phyloP scores from a whole-genome alignment of 2,888 invertebrate genomes.

The Drosophila meridionalis region DNA sequence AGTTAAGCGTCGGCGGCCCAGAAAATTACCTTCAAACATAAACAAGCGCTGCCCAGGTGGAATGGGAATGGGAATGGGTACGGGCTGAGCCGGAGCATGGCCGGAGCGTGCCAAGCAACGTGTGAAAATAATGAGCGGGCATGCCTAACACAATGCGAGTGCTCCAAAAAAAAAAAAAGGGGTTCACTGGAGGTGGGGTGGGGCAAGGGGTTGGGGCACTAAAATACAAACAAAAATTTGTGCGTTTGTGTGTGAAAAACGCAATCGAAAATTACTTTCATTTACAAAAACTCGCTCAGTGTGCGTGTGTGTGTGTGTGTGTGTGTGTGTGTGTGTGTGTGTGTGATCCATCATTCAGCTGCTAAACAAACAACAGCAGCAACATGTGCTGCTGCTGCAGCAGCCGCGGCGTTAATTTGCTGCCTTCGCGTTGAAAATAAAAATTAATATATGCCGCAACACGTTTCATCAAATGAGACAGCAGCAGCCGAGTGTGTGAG shows the following conservation, averaged over 20 bases:
- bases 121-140: conserved; percentile 78
- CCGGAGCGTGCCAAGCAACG: conserved; percentile 65
- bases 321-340: conserved; percentile 15
- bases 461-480: conserved; percentile 61
- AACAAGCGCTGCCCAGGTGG: conserved; percentile 46
- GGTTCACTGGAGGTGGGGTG: conserved; percentile 11
- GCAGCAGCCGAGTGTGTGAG: not conserved
- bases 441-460: conserved; percentile 80
- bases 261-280: conserved; percentile 63
- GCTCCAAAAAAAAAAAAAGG: conserved; percentile 10
- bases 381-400: conserved; percentile 31
- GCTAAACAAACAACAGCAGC: conserved; percentile 72
- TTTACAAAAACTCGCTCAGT: conserved; percentile 20
- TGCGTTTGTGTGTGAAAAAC: conserved; percentile 38
- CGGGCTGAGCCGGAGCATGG: not conserved
- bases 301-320: conserved; percentile 8
- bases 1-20: conserved; percentile 68
- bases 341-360: conserved; percentile 71
- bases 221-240: conserved; percentile 29
- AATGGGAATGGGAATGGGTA: not conserved
- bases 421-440: conserved; percentile 66
- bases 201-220: not conserved
- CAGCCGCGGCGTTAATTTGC: conserved; percentile 68
- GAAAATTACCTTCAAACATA: conserved; percentile 74
- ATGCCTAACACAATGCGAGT: conserved; percentile 66